Base-by-base conservation (phyloP, 2,888 invertebrate genomes). In the Mythimna pallens region DNA sequence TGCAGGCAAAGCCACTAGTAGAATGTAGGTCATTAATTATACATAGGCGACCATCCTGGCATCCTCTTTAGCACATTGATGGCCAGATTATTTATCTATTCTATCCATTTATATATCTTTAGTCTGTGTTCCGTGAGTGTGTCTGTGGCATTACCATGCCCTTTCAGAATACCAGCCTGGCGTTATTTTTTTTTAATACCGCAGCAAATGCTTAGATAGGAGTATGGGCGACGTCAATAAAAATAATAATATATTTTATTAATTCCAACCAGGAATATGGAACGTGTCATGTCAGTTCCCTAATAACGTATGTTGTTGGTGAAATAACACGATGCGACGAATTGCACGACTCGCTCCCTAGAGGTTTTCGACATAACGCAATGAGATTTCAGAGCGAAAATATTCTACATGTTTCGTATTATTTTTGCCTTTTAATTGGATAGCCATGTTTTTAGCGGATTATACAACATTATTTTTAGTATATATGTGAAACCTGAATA, bases 251-350 rank as follows among this genome's bases (percentile, higher is more conserved):
- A 20, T 58, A 65, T 47, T 20, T 47, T 47, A 66, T 64, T n/a
- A 59, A 65, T 58, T 58, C 25, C 17, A 65, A 47, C 47, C 43
- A 70, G 54, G 62, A 58, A 57, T 20, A 65, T 22, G 62, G 7
- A 61, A 52, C 65, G 62, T 70, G 70, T 50, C 55, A 55, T 66
- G 36, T 59, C 30, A 22, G 54, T 40, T 40, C 7, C 2, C 12
- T 64, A 52, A 64, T 77, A 70, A 70, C 50, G 14, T 54, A 74
- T 62, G 43, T 59, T 62, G 65, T 65, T 57, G 22, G 43, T 34
- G 65, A 54, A 62, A 55, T 63, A 75, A 63, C 65, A n/a, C 20
- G 57, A 67, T 59, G 47, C 25, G 40, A 36, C 8, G 43, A 76
- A 69, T 47, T 65, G 61, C 65, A 50, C 17, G 66, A 30, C 47